Conservation (phyloP, 2,113 vertebrate genomes). For the Vidua macroura region DNA sequence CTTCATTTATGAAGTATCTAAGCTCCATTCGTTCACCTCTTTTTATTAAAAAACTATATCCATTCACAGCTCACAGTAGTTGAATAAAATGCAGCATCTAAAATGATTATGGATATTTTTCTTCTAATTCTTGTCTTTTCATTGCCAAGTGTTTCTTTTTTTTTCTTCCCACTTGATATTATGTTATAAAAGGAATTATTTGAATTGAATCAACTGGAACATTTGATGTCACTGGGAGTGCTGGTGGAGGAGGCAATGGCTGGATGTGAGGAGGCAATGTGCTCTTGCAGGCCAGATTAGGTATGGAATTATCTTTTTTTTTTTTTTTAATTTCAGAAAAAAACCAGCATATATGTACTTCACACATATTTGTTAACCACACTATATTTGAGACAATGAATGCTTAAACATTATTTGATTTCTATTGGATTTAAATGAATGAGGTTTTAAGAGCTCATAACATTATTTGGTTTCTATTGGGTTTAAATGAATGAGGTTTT, state of each 20-base stretch:
- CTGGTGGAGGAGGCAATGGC: neutral
- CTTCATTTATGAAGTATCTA: neutral
- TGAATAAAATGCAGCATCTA: neutral
- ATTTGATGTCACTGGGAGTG: neutral
- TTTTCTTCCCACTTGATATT: neutral
- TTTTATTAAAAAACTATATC: neutral
- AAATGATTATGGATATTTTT: neutral
- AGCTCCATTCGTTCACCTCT: neutral
- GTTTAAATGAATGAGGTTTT: neutral
- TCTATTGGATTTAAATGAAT: neutral
- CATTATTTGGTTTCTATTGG: neutral
- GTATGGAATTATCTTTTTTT: neutral
- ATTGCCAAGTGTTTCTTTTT: neutral
- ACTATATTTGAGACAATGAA: neutral
- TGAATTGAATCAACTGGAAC: neutral
- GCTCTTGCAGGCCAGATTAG: neutral
- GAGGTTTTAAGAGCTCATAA: neutral
- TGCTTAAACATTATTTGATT: neutral
- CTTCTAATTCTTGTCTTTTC: neutral
- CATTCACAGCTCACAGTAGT: neutral
- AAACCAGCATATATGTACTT: neutral
- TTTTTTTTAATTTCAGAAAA: neutral
- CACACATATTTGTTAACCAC: neutral
- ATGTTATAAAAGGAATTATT: neutral
- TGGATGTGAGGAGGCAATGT: neutral